Percentiles rank a stretch among this genome's conserved stretches.
Conservation (phyloP, 53 echinoderm and acorn worm genomes). For the Luidia sarsii region DNA sequence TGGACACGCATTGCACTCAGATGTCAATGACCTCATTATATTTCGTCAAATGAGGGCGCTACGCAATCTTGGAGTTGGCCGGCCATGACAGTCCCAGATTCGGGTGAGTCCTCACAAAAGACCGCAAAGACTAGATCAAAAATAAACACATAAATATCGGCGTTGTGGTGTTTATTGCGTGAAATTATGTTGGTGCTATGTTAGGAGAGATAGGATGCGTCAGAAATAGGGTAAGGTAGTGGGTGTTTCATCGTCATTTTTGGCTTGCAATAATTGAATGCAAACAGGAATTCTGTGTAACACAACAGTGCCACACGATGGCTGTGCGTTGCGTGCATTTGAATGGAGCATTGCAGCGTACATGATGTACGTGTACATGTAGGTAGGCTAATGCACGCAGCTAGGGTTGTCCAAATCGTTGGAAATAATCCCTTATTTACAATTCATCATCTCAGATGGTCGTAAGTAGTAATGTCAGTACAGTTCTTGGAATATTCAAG, state of each 20-base stretch:
- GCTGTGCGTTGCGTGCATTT: too few relatives aligned
- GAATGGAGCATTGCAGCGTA: too few relatives aligned
- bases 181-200: background rate
- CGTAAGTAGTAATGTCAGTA: too few relatives aligned
- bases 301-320: too few relatives aligned
- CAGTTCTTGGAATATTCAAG: too few relatives aligned
- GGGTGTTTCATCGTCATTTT: too few relatives aligned
- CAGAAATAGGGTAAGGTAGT: background rate
- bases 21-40: constrained; percentile 11
- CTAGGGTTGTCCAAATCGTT: too few relatives aligned
- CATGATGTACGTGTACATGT: too few relatives aligned
- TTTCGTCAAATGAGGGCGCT: constrained; percentile 45
- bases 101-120: constrained; percentile 57
- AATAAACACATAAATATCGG: background rate
- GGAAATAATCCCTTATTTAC: too few relatives aligned
- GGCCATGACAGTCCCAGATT: constrained; percentile 47
- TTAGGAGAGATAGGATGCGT: background rate
- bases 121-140: background rate
- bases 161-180: background rate
- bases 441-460: too few relatives aligned
- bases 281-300: background rate
- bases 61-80: constrained; percentile 26
- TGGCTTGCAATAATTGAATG: too few relatives aligned
- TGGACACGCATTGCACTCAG: background rate
- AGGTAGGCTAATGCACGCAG: too few relatives aligned